phyloP scores from a whole-genome alignment of 2,797 vertebrate species.

The Cirrhinus molitorella region DNA sequence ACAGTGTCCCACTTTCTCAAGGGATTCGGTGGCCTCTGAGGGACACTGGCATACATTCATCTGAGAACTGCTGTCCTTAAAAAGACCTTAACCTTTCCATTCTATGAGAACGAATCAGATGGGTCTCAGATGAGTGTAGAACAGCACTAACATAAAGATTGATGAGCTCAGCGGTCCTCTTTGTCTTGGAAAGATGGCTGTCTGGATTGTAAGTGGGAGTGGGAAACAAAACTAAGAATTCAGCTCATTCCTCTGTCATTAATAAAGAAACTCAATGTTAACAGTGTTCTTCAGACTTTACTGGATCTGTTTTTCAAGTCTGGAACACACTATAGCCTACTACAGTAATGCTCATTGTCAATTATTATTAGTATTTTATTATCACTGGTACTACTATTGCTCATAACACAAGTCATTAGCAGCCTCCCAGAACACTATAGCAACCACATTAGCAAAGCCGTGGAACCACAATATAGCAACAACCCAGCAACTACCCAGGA shows the following conservation, averaged over 20 bases:
- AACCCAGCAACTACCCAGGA: not conserved
- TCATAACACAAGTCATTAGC: not conserved
- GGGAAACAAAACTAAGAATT: conserved; percentile 16
- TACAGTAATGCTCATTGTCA: not conserved
- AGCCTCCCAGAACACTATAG: not conserved
- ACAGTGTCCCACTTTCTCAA: conserved; percentile 34
- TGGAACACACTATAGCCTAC: not conserved
- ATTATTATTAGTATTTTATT: not conserved
- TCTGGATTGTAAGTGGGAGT: conserved; percentile 10
- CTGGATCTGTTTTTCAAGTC: not conserved
- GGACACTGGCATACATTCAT: conserved; percentile 36
- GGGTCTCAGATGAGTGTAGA: conserved; percentile 4
- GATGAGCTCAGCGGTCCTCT: not conserved
- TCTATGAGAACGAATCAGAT: conserved; percentile 1
- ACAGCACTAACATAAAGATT: not conserved
- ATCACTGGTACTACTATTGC: no score
- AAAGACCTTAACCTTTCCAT: conserved; percentile 23
- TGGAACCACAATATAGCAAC: no score
- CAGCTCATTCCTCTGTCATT: conserved; percentile 5
- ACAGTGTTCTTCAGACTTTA: not conserved
- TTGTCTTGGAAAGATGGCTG: conserved; percentile 13
- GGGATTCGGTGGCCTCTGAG: conserved; percentile 34
- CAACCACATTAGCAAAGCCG: no score
- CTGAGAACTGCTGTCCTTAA: not conserved
- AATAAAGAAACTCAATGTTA: not conserved